Evolutionary conservation across 2,113 vertebrate genomes (phyloP).

Genomic region (Acrocephalus arundinaceus): DNA sequence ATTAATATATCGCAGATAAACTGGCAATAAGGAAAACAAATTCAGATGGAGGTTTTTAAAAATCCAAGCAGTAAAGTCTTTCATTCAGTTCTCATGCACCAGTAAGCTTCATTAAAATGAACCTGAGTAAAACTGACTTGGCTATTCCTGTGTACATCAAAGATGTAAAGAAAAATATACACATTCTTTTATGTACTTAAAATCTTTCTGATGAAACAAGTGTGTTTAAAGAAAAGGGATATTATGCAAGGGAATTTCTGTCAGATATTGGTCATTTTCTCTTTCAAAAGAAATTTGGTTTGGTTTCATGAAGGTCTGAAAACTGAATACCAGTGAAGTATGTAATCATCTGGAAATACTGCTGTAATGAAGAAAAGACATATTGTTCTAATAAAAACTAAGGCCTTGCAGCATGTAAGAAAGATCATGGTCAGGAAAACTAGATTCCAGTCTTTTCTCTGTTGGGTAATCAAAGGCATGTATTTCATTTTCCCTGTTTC

Average conservation of each 20-base stretch:
- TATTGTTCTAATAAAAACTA: constrained; percentile 44
- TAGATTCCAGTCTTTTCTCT: background rate
- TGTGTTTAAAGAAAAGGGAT: background rate
- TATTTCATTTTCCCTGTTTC: background rate
- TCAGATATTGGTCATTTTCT: background rate
- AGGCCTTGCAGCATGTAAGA: background rate
- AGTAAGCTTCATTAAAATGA: background rate
- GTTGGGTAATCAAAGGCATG: background rate
- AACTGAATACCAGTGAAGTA: background rate
- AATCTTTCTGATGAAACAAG: background rate
- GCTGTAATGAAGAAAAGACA: constrained; percentile 18
- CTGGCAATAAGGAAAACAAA: background rate
- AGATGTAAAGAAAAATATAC: background rate
- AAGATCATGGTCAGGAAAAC: background rate
- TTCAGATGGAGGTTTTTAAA: background rate
- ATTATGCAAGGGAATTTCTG: background rate
- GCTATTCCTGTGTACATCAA: background rate
- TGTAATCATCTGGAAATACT: background rate
- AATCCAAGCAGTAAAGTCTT: background rate
- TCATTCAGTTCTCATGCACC: background rate
- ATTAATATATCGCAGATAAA: background rate
- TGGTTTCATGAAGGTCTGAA: constrained; percentile 1
- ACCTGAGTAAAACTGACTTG: background rate
- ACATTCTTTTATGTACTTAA: background rate
- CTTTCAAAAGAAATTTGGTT: background rate